Evolutionary conservation across 2,888 invertebrate genomes (phyloP).

Genomic region (Notodonta ziczac): DNA sequence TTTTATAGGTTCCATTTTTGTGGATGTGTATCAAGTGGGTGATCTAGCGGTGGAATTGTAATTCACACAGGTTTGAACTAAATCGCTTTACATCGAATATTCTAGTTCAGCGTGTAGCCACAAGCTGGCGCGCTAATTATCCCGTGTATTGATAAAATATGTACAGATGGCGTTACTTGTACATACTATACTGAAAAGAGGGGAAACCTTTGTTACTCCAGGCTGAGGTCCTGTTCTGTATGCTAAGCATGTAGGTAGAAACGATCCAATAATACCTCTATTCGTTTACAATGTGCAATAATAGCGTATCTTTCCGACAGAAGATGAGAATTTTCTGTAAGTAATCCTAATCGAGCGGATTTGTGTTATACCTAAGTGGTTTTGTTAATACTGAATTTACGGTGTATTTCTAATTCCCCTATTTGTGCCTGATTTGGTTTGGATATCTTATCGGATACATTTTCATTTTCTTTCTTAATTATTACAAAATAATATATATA

Average conservation of each 20-base stretch:
- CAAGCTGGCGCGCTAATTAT: neutral
- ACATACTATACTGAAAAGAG: neutral
- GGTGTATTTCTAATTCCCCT: neutral
- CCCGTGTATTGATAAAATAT: neutral
- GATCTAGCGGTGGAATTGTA: neutral
- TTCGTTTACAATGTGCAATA: too few species aligned
- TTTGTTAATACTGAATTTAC: neutral
- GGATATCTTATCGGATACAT: neutral
- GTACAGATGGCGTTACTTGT: neutral
- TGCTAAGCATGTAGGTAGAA: too few species aligned
- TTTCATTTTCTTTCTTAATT: too few species aligned
- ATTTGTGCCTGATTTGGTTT: neutral
- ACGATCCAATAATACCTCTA: too few species aligned
- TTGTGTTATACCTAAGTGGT: neutral
- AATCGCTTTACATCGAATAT: neutral
- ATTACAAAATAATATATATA: too few species aligned
- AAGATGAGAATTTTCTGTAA: neutral
- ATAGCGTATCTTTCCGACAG: neutral
- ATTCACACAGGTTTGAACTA: neutral
- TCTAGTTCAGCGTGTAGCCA: neutral
- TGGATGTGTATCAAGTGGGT: neutral
- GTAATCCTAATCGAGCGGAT: neutral
- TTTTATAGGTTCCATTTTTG: too few species aligned
- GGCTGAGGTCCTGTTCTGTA: too few species aligned
- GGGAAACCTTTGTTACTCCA: too few species aligned